Percentiles rank a stretch among this genome's conserved stretches.
These are phyloP conservation scores for Mesoligia furuncula DNA, from an alignment of 2,888 invertebrate genomes.

Conservation along the genomic window DNA sequence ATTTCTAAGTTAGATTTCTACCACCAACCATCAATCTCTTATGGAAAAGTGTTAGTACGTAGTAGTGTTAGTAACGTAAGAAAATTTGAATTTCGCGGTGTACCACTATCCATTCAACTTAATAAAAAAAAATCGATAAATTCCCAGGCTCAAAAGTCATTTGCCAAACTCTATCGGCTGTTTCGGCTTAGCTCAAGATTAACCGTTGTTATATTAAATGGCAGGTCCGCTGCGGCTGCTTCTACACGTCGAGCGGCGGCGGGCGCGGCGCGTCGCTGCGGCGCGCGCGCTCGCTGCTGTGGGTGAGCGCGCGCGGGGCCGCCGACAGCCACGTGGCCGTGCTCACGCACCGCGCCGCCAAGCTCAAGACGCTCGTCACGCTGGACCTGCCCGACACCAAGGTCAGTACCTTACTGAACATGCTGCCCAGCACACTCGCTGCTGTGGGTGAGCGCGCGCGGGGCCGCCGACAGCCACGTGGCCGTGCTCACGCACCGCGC, in stretches of 20 bases:
- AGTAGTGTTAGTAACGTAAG: no score
- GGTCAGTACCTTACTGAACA: constrained; percentile 74
- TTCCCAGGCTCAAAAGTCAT: no score
- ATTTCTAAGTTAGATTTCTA: no score
- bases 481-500: no score
- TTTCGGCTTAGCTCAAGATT: neutral
- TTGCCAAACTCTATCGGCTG: neutral
- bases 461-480: no score
- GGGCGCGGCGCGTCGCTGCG: constrained; percentile 88
- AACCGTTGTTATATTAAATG: rapidly evolving
- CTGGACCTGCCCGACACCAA: constrained; percentile 95
- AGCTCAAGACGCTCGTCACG: constrained; percentile 93
- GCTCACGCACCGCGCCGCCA: constrained; percentile 94
- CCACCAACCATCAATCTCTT: no score
- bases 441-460: no score
- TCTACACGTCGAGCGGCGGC: constrained; percentile 92
- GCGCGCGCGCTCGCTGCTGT: constrained; percentile 95
- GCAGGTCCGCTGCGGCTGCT: constrained; percentile 97
- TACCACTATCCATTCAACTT: no score
- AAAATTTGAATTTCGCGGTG: no score
- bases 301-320: constrained; percentile 96
- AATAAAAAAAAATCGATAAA: no score
- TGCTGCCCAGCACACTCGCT: no score
- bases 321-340: constrained; percentile 94
- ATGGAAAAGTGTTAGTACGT: no score